Conservation (phyloP, 2,888 invertebrate species). For the Asteroscopus sphinx region DNA sequence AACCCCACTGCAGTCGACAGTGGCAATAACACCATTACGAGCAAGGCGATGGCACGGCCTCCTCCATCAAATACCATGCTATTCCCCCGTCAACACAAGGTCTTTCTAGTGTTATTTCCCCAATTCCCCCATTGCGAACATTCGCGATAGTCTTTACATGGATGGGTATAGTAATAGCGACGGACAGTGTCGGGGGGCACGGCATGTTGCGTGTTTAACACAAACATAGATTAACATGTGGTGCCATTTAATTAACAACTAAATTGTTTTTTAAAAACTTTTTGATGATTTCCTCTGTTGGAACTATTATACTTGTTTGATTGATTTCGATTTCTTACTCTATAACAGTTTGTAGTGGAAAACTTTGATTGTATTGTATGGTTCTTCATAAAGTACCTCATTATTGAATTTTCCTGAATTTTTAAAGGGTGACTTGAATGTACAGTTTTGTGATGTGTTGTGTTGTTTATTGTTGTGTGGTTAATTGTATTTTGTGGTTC, state of each 20-base stretch:
- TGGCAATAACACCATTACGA: conserved; percentile 15
- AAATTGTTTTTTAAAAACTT: conserved; percentile 47
- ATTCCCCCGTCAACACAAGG: conserved; percentile 22
- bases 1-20: conserved; percentile 19
- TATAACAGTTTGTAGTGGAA: not conserved
- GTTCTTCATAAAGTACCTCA: too few relatives aligned
- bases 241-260: conserved; percentile 28
- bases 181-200: conserved; percentile 40
- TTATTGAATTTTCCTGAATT: too few relatives aligned
- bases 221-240: conserved; percentile 17
- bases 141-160: conserved; percentile 34
- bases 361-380: conserved; percentile 9
- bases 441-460: too few relatives aligned
- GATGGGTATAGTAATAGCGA: conserved; percentile 7
- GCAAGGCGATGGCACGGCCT: conserved; percentile 30
- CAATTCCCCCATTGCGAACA: conserved; percentile 27
- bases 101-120: conserved; percentile 17
- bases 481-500: too few relatives aligned
- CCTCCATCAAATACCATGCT: conserved; percentile 13
- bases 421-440: too few relatives aligned
- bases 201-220: conserved; percentile 48
- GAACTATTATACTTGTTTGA: conserved; percentile 5
- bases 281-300: conserved; percentile 34
- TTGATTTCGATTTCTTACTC: not conserved
- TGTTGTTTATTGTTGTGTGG: too few relatives aligned